These are phyloP conservation scores for Neodiprion fabricii DNA, from an alignment of 1,140 invertebrate species.

Conservation along the genomic window DNA sequence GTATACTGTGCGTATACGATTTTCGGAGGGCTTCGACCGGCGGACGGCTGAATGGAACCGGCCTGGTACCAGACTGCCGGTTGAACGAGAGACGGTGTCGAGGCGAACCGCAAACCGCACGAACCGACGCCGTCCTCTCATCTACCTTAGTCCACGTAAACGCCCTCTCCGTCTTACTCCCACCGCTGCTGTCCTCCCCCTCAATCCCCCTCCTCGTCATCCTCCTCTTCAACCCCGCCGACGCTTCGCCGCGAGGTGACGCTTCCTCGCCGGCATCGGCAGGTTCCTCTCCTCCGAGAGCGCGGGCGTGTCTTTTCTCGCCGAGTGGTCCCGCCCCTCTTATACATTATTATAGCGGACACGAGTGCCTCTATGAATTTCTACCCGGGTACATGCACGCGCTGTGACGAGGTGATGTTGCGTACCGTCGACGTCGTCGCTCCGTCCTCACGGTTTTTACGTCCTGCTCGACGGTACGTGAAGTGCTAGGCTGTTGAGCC, in stretches of 20 bases:
- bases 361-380: conserved; percentile 56
- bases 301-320: conserved; percentile 16
- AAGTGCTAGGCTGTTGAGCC: background rate
- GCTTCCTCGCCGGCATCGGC: conserved; percentile 25
- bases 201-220: conserved; percentile 13
- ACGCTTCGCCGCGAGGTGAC: background rate
- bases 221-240: background rate
- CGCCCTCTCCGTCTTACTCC: conserved; percentile 28
- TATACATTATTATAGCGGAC: conserved; percentile 61
- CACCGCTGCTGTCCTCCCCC: conserved; percentile 27
- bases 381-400: conserved; percentile 43
- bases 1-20: too few relatives aligned
- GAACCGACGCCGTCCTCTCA: background rate
- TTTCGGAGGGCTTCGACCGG: too few relatives aligned
- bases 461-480: too few relatives aligned
- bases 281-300: conserved; percentile 34
- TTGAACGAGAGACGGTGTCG: background rate
- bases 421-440: conserved; percentile 37
- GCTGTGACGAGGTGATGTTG: conserved; percentile 14
- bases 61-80: too few relatives aligned
- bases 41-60: too few relatives aligned
- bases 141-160: conserved; percentile 2
- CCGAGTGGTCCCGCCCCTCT: conserved; percentile 47
- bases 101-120: conserved; percentile 1
- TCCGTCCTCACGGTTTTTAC: conserved; percentile 18